A percentile compares a stretch with the other conserved stretches of the same genome.
phyloP scores from a whole-genome alignment of 1,140 invertebrate species.

The Helicorthomorpha holstii region DNA sequence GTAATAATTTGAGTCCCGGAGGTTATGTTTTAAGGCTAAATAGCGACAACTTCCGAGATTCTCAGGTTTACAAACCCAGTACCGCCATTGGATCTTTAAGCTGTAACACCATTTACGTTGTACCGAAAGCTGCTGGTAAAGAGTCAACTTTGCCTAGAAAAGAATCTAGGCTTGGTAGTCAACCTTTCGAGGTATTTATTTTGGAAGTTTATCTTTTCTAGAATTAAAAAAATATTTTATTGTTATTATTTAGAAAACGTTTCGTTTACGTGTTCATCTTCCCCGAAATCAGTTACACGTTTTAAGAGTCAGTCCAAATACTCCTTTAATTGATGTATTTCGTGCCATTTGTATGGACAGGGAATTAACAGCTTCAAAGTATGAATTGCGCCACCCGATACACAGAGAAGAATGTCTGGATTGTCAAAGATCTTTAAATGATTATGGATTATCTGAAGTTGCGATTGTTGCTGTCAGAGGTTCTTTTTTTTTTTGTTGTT shows the following conservation, averaged over 20 bases:
- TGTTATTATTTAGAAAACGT: constrained; percentile 36
- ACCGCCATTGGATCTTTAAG: constrained; percentile 50
- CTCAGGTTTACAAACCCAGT: constrained; percentile 51
- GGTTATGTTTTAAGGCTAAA: constrained; percentile 48
- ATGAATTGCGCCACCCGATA: constrained; percentile 59
- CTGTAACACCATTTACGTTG: constrained; percentile 36
- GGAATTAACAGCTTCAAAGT: constrained; percentile 49
- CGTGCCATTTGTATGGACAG: constrained; percentile 61
- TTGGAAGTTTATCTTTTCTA: no score
- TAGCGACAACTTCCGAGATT: constrained; percentile 36
- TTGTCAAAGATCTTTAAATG: constrained; percentile 36
- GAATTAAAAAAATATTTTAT: constrained; percentile 3
- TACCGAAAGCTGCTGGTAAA: constrained; percentile 32
- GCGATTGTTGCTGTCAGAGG: constrained; percentile 35
- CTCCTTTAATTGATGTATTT: constrained; percentile 44
- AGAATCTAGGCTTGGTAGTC: constrained; percentile 26
- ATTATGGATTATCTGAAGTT: constrained; percentile 47
- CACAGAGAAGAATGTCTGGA: constrained; percentile 42
- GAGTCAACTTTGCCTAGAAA: constrained; percentile 13
- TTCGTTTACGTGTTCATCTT: constrained; percentile 59
- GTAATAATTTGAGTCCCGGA: constrained; percentile 49
- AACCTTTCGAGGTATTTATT: constrained; percentile 46
- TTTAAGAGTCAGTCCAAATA: constrained; percentile 46
- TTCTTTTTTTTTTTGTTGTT: no score
- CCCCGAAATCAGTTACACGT: constrained; percentile 67